Evolutionary conservation across 2,888 invertebrate species (phyloP), one percentile per base, ranked within the genome.

Genomic region (Drosophila niveifrons): DNA sequence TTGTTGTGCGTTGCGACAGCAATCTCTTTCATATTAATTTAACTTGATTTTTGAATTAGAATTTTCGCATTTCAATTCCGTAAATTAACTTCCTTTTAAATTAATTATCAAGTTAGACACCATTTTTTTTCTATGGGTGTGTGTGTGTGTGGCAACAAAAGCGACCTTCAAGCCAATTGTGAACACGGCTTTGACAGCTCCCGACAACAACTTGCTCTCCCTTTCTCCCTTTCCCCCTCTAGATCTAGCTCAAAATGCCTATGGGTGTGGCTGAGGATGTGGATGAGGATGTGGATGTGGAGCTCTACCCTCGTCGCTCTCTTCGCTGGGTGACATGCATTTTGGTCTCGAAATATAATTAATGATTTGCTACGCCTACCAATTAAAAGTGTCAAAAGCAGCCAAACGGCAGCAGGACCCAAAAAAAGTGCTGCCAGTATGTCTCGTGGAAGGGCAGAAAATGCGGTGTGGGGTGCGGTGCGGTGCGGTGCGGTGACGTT

Each of bases 301-400:
- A 31, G n/a, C 44, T 28, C 44, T 31, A 23, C n/a, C 44, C 10
- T 23, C 52, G n/a, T 52, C 17, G 6, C 41, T 23, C 58, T 7
- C 51, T 66, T 51, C 51, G 46, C 39, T 66, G 72, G 73, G 78
- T 85, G 85, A 85, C 82, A 79, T 79, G 85, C 84, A 83, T 66
- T 82, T 87, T 70, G 61, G 78, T 50, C 76, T 72, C 68, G 58
- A 78, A 82, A 88, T 78, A 82, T 86, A 87, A 86, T 89, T 89
- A 89, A 86, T 89, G 89, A 88, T 83, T 81, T 79, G 77, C 82
- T 75, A 75, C 75, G 88, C 84, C 85, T 74, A 77, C 75, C 88
- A 89, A 86, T 86, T 89, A 84, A 74, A 87, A 82, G 86, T 87
- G 86, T 86, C 86, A 82, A 78, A 75, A 82, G 63, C 86, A 89